Conservation (phyloP, 2,113 vertebrate species). For the Corythoichthys haematopterus region DNA sequence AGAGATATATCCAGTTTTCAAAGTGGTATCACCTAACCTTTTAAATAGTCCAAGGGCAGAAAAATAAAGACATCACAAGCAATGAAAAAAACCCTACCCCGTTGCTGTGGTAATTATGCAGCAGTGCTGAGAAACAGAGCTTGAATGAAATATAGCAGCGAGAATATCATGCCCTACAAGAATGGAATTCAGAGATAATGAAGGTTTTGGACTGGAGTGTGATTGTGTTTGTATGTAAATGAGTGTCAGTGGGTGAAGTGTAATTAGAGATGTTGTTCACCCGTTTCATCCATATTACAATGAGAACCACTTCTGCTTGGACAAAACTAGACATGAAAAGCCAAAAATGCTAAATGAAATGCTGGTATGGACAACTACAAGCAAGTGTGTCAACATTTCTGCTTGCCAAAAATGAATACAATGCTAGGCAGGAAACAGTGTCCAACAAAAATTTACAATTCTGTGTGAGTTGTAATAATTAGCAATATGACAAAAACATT, state of each 20-base stretch:
- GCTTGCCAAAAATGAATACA: conserved; percentile 14
- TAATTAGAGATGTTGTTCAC: conserved; percentile 66
- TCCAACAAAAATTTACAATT: too few relatives aligned
- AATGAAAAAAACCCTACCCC: conserved; percentile 8
- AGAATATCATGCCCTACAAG: conserved; percentile 47
- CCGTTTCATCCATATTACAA: conserved; percentile 53
- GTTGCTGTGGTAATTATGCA: conserved; percentile 39
- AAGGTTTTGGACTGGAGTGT: conserved; percentile 50
- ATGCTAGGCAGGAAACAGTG: not conserved
- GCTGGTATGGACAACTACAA: not conserved
- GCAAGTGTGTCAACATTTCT: not conserved
- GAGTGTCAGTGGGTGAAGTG: conserved; percentile 61
- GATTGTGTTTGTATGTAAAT: conserved; percentile 68
- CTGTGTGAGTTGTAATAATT: too few relatives aligned
- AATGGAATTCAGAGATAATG: conserved; percentile 50
- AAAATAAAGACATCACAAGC: conserved; percentile 11
- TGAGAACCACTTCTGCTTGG: conserved; percentile 35
- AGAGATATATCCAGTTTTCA: not conserved
- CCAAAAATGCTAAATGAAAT: conserved; percentile 33
- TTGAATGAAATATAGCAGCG: conserved; percentile 51
- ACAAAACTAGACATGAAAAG: conserved; percentile 39
- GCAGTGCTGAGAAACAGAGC: conserved; percentile 24
- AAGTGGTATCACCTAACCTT: not conserved
- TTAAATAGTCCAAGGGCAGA: conserved; percentile 1
- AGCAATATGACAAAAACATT: too few relatives aligned